Base-by-base conservation (phyloP, 2,113 vertebrate genomes). In the Tachysurus vachellii region DNA sequence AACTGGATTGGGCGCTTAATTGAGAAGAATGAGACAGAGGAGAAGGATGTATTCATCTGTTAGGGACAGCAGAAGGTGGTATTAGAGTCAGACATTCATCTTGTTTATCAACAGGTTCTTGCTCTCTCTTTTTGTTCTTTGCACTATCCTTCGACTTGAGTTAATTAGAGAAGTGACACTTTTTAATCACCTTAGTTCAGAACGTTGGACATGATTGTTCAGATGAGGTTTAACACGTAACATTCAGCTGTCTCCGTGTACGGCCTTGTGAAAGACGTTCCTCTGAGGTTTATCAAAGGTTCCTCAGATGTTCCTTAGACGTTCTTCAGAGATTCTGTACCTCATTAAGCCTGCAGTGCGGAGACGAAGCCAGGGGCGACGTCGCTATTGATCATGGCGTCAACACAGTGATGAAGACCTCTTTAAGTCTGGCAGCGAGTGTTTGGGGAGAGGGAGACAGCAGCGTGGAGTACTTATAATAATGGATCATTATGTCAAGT, bases 1-100 rank as follows among this genome's bases (percentile, higher is more conserved):
- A 94, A 93, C 93, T 90, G 79, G 91, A 88, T 90, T 92, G 92
- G 92, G 91, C 10, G 64, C 89, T 89, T 94, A 94, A 95, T 94
- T 94, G 92, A 95, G 92, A 95, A 93, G 93, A 94, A 94, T 93
- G 89, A 91, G 91, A 88, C 82, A 79, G 88, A 91, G 80, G 57
- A 62, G 80, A 77, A 83, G 47, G 82, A 91, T 92, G 93, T 93
- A 94, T 94, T 95, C 86, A 89, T 94, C 93, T 93, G 91, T 92
- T 89, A 80, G 85, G 86, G 91, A 68, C 87, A 82, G 36, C 77
- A 7, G 36, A 87, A 80, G 54, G 64, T 59, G 17, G 53, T 44
- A 85, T 42, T 84, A 85, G 82, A 83, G 66, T 85, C 83, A 91
- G 88, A 91, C 21, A 75, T 64, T 88, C 73, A 88, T 59, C 3